Evolutionary conservation across 1,140 invertebrate species (phyloP), one percentile per base, ranked within the genome.

Genomic region (Camponotus pennsylvanicus): DNA sequence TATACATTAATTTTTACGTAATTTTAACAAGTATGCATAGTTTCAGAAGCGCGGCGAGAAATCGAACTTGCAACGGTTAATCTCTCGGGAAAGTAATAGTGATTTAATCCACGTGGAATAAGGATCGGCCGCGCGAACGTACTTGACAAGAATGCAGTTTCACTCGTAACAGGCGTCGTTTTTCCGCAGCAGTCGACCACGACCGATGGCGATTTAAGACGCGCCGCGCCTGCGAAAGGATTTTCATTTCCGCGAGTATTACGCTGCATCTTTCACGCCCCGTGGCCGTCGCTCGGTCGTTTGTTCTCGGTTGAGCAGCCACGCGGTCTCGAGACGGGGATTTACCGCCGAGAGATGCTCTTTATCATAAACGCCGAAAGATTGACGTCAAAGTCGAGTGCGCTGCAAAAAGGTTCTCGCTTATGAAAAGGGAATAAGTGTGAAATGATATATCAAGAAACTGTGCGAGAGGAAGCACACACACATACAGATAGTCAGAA

Each of bases 61-160:
- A 75, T 37, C 49, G 42, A 64, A 15, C 49, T 49, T 49, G 49
- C 15, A 8, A 42, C 7, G 45, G n/a, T 55, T 55, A 15, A 32
- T 59, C 87, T 87, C 85, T 86, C 70, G 87, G 70, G 77, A 91
- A 91, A 90, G 79, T 85, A 70, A 75, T 75, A 45, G 21, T 40
- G 63, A 73, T 78, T 91, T 78, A 85, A 89, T 89, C 78, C 85
- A 77, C 71, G 87, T 59, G 85, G 52, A 89, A 83, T 87, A 91
- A 89, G 61, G 84, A 89, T 85, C 63, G 57, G 73, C 63, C 77
- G 76, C 86, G 86, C 88, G 77, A 90, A 92, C 91, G 91, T 92
- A 92, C 92, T 92, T 92, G 91, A 92, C 88, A 92, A 92, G 92
- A 92, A 92, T 92, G 92, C 92, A 90, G 91, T 92, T 92, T 92